phyloP scores from a whole-genome alignment of 2,888 invertebrate species.

The Suillia variegata region DNA sequence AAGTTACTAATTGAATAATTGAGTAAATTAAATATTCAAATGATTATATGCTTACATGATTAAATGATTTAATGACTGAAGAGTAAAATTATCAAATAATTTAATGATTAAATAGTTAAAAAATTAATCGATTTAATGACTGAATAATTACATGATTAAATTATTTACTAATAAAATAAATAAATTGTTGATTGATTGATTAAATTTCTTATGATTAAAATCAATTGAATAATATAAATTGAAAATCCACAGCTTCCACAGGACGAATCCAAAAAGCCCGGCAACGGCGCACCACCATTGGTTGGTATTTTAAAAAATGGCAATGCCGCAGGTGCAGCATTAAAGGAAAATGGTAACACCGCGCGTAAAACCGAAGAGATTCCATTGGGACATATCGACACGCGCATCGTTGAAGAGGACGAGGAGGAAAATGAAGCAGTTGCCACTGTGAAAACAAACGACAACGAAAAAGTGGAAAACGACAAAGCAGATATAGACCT shows the following conservation, averaged over 20 bases:
- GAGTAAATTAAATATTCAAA: too few species aligned
- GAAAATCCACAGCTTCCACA: slow-evolving; percentile 59
- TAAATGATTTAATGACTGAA: too few species aligned
- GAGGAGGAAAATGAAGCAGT: slow-evolving; percentile 14
- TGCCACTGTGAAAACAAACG: slow-evolving; percentile 15
- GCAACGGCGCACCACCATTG: slow-evolving; percentile 53
- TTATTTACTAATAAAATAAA: not conserved
- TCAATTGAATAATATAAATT: too few species aligned
- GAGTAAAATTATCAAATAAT: too few species aligned
- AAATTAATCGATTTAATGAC: too few species aligned
- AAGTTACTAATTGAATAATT: too few species aligned
- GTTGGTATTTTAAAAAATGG: slow-evolving; percentile 61
- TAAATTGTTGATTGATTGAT: not conserved
- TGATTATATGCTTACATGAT: too few species aligned
- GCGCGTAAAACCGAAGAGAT: slow-evolving; percentile 44
- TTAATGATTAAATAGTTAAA: too few species aligned
- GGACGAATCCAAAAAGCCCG: slow-evolving; percentile 53
- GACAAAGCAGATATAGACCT: slow-evolving; percentile 2
- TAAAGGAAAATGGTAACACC: slow-evolving; percentile 37
- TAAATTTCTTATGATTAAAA: too few species aligned
- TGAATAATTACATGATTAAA: too few species aligned
- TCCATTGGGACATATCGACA: slow-evolving; percentile 33
- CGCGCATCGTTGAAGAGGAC: slow-evolving; percentile 39
- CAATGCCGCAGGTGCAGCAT: slow-evolving; percentile 39
- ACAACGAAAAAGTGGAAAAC: slow-evolving; percentile 10